phyloP scores from a whole-genome alignment of 2,888 invertebrate genomes.

The Polietes domitor region DNA sequence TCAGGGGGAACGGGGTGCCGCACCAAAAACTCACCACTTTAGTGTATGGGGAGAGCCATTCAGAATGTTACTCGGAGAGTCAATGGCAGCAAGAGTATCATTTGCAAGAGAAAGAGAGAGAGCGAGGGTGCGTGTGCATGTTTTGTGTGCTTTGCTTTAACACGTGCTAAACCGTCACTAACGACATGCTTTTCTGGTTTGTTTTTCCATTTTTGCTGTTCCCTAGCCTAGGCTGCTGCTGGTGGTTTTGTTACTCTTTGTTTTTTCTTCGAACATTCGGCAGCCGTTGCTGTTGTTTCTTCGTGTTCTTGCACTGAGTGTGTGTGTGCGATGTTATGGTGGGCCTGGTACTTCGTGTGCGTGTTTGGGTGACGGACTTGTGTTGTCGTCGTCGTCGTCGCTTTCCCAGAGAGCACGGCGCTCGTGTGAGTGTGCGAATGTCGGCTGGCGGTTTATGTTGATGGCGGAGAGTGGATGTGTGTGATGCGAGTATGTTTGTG shows the following conservation, averaged over 20 bases:
- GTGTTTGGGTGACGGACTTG: background rate
- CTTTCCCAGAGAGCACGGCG: conserved; percentile 18
- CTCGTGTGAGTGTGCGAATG: conserved; percentile 6
- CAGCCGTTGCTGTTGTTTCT: conserved; percentile 16
- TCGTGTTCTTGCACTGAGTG: background rate
- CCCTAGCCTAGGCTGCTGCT: no score
- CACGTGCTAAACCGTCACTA: conserved; percentile 59
- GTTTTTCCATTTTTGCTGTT: conserved; percentile 13
- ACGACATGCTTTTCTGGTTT: conserved; percentile 52
- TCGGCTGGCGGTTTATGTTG: background rate
- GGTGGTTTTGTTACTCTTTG: conserved; percentile 18
- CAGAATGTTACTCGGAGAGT: background rate
- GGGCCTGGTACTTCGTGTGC: conserved; percentile 8
- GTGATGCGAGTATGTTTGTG: background rate
- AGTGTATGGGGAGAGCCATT: background rate
- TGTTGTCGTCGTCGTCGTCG: conserved; percentile 9
- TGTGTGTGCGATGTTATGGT: no score
- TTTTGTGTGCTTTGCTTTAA: conserved; percentile 47
- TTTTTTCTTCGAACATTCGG: conserved; percentile 20
- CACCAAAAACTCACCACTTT: conserved; percentile 35
- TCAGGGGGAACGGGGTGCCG: conserved; percentile 2
- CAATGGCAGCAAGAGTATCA: conserved; percentile 8
- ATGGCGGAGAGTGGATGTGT: background rate
- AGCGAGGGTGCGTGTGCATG: background rate
- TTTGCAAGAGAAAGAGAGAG: background rate